These are phyloP conservation scores for Sphaeramia orbicularis DNA, from an alignment of 2,797 vertebrate species.

Conservation along the genomic window DNA sequence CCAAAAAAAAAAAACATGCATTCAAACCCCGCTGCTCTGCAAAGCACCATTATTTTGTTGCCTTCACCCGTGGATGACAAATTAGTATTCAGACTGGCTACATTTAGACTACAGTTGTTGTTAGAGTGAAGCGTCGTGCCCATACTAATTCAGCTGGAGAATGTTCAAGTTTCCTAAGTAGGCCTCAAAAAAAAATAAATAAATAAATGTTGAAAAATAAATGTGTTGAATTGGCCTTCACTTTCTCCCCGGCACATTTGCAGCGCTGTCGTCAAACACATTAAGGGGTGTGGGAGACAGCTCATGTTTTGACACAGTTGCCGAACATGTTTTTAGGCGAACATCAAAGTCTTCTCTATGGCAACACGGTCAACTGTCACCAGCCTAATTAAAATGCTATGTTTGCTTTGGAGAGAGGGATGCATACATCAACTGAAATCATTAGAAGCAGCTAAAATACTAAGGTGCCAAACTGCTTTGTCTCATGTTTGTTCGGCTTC, in stretches of 20 bases:
- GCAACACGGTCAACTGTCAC: slow-evolving; percentile 66
- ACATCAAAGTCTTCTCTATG: slow-evolving; percentile 64
- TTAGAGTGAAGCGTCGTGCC: slow-evolving; percentile 17
- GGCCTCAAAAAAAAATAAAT: slow-evolving; percentile 30
- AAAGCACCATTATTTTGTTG: slow-evolving; percentile 52
- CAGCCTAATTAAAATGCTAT: slow-evolving; percentile 66
- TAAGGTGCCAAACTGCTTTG: slow-evolving; percentile 60
- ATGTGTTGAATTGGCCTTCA: slow-evolving; percentile 40
- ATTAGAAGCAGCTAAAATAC: slow-evolving; percentile 57
- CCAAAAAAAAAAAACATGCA: slow-evolving; percentile 26
- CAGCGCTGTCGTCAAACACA: slow-evolving; percentile 30
- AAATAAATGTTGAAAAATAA: slow-evolving; percentile 48
- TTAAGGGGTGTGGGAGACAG: slow-evolving; percentile 51
- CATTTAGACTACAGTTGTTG: slow-evolving; percentile 47
- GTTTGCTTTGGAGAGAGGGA: slow-evolving; percentile 70
- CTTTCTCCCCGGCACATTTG: slow-evolving; percentile 35
- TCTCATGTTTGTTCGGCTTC: slow-evolving; percentile 47
- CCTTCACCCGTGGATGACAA: slow-evolving; percentile 46
- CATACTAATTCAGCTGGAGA: slow-evolving; percentile 58
- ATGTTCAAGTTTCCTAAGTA: slow-evolving; percentile 54
- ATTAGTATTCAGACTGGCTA: slow-evolving; percentile 56
- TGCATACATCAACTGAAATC: slow-evolving; percentile 62
- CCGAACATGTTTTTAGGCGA: slow-evolving; percentile 53
- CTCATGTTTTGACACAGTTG: slow-evolving; percentile 60
- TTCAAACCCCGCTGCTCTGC: slow-evolving; percentile 29